A percentile compares a stretch with the other conserved stretches of the same genome.
Conservation (phyloP, 2,888 invertebrate species). For the Eurytoma adleriae region DNA sequence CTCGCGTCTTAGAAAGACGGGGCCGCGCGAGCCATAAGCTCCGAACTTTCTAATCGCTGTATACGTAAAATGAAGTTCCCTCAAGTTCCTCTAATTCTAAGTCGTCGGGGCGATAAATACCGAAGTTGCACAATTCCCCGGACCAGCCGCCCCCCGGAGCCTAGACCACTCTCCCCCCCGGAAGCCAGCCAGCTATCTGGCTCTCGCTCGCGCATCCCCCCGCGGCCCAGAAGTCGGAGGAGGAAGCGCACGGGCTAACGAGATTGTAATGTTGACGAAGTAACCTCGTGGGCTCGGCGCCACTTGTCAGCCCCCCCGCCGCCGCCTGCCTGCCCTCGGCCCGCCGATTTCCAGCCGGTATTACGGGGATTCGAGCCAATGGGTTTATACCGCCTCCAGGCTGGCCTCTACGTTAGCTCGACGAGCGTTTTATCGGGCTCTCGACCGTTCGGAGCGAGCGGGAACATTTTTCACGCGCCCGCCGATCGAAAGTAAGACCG, state of each 20-base stretch:
- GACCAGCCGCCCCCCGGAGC: constrained; percentile 4
- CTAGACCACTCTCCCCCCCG: background rate
- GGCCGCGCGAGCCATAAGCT: constrained; percentile 46
- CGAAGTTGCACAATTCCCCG: constrained; percentile 50
- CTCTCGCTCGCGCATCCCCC: background rate
- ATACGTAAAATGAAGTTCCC: constrained; percentile 55
- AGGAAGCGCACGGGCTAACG: constrained; percentile 43
- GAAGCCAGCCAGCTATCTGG: background rate
- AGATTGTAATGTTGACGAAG: constrained; percentile 55
- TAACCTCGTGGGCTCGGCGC: constrained; percentile 41
- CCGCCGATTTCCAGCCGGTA: background rate
- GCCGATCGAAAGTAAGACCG: constrained; percentile 20
- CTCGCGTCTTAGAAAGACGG: background rate
- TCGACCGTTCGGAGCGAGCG: background rate
- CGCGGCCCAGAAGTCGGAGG: background rate
- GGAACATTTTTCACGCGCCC: constrained; percentile 20
- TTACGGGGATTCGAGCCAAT: constrained; percentile 23
- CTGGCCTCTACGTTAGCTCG: background rate
- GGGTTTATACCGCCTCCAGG: constrained; percentile 10
- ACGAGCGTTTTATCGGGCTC: constrained; percentile 5
- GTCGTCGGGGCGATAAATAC: constrained; percentile 54
- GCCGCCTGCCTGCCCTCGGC: background rate
- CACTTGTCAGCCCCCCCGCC: constrained; percentile 21
- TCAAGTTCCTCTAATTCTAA: constrained; percentile 55
- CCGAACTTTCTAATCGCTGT: constrained; percentile 56